Conservation (phyloP, 2,888 invertebrate species). For the Drosophila peninsularis region DNA sequence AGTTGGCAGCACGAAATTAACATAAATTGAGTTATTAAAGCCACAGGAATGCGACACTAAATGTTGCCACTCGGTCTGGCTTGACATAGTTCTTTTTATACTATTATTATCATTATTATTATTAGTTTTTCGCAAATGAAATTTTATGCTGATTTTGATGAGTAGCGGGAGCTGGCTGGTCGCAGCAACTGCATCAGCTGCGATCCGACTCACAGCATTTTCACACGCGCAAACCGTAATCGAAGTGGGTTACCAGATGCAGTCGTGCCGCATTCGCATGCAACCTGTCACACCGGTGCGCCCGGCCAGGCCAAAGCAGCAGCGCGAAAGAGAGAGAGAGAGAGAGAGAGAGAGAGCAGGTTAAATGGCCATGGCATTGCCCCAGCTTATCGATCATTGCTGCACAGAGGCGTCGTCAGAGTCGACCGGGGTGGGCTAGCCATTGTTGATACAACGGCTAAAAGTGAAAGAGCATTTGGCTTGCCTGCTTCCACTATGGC, state of each 20-base stretch:
- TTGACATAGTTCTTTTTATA: conserved; percentile 56
- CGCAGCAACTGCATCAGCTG: conserved; percentile 20
- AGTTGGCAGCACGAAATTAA: conserved; percentile 45
- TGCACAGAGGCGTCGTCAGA: conserved; percentile 55
- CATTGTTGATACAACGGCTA: conserved; percentile 32
- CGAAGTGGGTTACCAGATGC: conserved; percentile 78
- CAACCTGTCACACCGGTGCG: conserved; percentile 73
- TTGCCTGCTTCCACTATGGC: conserved; percentile 18
- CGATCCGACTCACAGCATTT: conserved; percentile 50
- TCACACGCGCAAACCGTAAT: conserved; percentile 73
- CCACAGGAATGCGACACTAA: conserved; percentile 62
- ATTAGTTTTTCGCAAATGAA: conserved; percentile 36
- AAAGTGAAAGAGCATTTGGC: conserved; percentile 65
- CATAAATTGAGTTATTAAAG: conserved; percentile 71
- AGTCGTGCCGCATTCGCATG: conserved; percentile 78
- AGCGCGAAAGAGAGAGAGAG: not conserved
- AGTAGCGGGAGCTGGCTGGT: conserved; percentile 43
- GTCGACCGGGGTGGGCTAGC: conserved; percentile 22
- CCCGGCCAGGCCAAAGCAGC: conserved; percentile 7
- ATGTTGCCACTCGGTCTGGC: conserved; percentile 31
- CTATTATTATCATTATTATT: not conserved
- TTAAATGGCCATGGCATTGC: conserved; percentile 74
- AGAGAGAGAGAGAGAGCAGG: not conserved
- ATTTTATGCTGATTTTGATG: conserved; percentile 72
- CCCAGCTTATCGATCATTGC: conserved; percentile 69